Base-by-base conservation (phyloP, 2,797 vertebrate genomes). In the Pipistrellus nathusii region DNA sequence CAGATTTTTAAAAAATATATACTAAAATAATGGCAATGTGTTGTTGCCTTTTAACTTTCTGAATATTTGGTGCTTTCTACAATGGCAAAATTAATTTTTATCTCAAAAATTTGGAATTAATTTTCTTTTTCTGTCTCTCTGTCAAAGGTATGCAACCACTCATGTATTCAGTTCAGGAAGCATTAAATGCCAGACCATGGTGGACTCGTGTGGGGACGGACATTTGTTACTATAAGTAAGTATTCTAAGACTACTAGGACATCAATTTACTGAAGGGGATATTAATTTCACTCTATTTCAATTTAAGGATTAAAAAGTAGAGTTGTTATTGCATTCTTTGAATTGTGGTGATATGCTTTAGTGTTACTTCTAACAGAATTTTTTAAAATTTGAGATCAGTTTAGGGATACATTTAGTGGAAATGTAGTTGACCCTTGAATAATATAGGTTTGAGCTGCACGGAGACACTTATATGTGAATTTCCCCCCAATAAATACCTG, bases 141-240 rank as follows among this genome's bases (percentile, higher is more conserved):
- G 89, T 96, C 95, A 68, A 95, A 99, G 99, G 99, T 96, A 99
- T 99, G 99, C 99, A 99, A 91, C 99, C 98, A 75, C 98, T 99
- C 83, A 99, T 99, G 99, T 99, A 99, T 97, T 99, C 99, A 0
- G 99, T 99, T 91, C 99, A 99, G 97, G 99, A 99, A 97, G 99
- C 99, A n/a, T 98, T 99, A 96, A 97, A 97, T 62, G 99, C 99
- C 94, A 98, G 98, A 55, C 99, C 99, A 0, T 98, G 97, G 94
- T 99, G 99, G 99, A 98, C 98, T 96, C 99, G 99, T 95, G 99
- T 99, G 93, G 99, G 99, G 89, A 98, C 98, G 73, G 99, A 99
- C 97, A 99, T 99, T 98, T 99, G 99, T 98, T 99, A 99, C 97
- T 99, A 99, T 98, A 99, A 99, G 99, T 99, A 98, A 97, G 99